Conservation (phyloP, 1,140 invertebrate species). For the Drosophila tropicalis region DNA sequence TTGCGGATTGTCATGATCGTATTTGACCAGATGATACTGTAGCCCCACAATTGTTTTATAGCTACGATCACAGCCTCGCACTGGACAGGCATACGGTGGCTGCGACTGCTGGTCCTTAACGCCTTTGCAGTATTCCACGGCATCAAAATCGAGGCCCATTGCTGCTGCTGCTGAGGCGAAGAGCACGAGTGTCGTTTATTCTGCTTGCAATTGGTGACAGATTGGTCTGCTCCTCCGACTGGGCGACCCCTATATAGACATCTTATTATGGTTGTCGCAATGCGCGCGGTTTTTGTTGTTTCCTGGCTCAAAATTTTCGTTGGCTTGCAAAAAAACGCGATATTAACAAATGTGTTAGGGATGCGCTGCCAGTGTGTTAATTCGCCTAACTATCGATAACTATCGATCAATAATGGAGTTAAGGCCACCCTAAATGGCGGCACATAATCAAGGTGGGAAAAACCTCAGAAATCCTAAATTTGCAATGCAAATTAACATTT, state of each 20-base stretch:
- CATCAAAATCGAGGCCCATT: slow-evolving; percentile 88
- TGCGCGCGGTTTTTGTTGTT: slow-evolving; percentile 58
- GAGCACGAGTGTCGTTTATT: slow-evolving; percentile 37
- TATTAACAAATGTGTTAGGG: slow-evolving; percentile 52
- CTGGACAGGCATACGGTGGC: slow-evolving; percentile 93
- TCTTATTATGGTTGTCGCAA: slow-evolving; percentile 63
- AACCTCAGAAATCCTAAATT: not conserved
- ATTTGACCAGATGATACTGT: slow-evolving; percentile 93
- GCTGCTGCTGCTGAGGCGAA: slow-evolving; percentile 50
- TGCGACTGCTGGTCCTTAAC: slow-evolving; percentile 88
- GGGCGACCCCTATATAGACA: slow-evolving; percentile 60
- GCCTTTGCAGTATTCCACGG: slow-evolving; percentile 92
- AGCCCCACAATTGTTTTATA: slow-evolving; percentile 94
- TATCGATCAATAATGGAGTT: slow-evolving; percentile 6
- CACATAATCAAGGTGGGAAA: not conserved
- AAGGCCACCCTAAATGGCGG: slow-evolving; percentile 6
- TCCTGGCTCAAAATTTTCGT: slow-evolving; percentile 61
- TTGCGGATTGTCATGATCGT: slow-evolving; percentile 90
- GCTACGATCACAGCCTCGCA: slow-evolving; percentile 91
- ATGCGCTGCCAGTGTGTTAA: slow-evolving; percentile 30
- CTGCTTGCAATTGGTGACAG: slow-evolving; percentile 54
- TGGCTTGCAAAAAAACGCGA: slow-evolving; percentile 51
- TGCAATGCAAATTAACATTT: not conserved
- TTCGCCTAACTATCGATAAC: slow-evolving; percentile 35
- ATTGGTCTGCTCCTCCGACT: slow-evolving; percentile 63